phyloP scores from a whole-genome alignment of 2,113 vertebrate species.

The Montifringilla adamsi region DNA sequence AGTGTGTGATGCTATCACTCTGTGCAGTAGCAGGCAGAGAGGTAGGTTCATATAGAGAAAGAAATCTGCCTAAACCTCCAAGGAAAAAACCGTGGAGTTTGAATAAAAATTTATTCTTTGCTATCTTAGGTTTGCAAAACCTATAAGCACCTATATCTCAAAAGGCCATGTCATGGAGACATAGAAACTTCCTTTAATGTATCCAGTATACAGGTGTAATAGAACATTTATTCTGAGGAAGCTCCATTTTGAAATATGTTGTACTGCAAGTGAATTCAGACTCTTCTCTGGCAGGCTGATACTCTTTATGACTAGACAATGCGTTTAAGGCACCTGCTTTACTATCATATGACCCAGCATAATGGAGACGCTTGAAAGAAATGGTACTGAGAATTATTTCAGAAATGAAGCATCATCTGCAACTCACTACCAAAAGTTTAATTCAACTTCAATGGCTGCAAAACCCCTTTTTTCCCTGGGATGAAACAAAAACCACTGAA shows the following conservation, averaged over 20 bases:
- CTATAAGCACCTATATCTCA: background rate
- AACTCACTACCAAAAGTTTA: background rate
- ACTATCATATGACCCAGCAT: background rate
- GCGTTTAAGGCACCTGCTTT: background rate
- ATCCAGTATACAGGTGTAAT: background rate
- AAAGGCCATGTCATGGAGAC: background rate
- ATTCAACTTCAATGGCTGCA: background rate
- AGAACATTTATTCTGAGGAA: background rate
- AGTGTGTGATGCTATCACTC: background rate
- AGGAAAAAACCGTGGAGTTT: background rate
- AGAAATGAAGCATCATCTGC: background rate
- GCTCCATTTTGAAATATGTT: background rate
- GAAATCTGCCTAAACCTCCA: background rate
- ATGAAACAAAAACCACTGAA: background rate
- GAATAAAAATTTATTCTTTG: background rate
- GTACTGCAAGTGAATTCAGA: background rate
- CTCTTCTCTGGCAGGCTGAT: background rate
- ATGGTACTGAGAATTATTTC: background rate
- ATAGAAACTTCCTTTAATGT: background rate
- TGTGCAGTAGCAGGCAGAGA: background rate
- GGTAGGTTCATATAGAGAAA: background rate
- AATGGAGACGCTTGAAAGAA: background rate
- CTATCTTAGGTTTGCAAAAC: background rate
- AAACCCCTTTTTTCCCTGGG: background rate
- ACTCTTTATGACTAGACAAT: background rate